Evolutionary conservation across 2,113 vertebrate genomes (phyloP).

Genomic region (Sapayoa aenigma): DNA sequence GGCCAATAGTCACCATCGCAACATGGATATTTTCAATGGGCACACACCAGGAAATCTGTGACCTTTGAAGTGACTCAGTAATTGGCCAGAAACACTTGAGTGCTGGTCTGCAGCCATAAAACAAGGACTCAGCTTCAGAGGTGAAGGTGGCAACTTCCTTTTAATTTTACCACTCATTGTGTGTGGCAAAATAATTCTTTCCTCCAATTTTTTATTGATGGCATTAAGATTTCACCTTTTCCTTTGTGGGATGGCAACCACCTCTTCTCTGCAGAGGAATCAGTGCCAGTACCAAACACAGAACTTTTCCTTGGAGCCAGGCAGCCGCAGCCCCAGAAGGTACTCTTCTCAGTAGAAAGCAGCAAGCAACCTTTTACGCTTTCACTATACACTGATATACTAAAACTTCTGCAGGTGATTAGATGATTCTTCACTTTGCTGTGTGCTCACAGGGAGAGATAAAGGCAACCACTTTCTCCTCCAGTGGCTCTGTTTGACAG

Average conservation of each 20-base stretch:
- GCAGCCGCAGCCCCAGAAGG: not conserved
- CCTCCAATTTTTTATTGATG: not conserved
- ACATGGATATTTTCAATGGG: not conserved
- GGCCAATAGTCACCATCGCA: not conserved
- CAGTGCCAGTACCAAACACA: not conserved
- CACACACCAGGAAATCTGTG: not conserved
- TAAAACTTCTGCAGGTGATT: not conserved
- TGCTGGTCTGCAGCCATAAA: not conserved
- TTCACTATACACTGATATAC: not conserved
- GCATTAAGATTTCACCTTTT: not conserved
- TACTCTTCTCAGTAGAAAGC: not conserved
- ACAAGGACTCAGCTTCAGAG: not conserved
- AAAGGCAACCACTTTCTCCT: not conserved
- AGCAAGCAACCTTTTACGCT: not conserved
- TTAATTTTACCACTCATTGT: not conserved
- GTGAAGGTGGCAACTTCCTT: not conserved
- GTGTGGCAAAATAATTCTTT: not conserved
- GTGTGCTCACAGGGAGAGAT: rapidly evolving
- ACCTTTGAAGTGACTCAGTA: not conserved
- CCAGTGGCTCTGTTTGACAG: not conserved
- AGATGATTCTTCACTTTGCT: not conserved
- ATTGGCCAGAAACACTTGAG: not conserved
- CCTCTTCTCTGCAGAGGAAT: not conserved
- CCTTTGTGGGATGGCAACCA: not conserved
- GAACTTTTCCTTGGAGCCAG: not conserved